Evolutionary conservation across 2,888 invertebrate genomes (phyloP), one percentile per base, ranked within the genome.

Genomic region (Cancer borealis): DNA sequence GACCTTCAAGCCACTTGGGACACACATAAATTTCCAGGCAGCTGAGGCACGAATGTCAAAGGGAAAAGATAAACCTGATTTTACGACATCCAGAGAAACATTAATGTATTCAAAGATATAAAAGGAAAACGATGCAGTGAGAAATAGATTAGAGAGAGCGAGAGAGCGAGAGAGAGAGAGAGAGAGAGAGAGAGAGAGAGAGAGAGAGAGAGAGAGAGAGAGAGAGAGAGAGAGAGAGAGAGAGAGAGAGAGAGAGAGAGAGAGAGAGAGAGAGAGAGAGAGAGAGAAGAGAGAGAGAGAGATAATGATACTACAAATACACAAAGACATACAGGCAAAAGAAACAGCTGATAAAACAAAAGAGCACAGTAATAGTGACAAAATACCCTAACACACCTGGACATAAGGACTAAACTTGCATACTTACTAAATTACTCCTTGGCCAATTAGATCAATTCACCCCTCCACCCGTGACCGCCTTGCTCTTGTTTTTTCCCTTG

Each of bases 181-280:
- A 73, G 73, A 73, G 73, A 73, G 73, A 73, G 73, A 54, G 54
- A 54, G 54, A 54, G 54, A 54, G 54, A 54, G 54, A 54, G 54
- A 54, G 54, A 54, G 54, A 54, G 54, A 54, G 54, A 54, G 54
- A 54, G 54, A 54, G 54, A 54, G 66, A n/a, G 66, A 79, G 79
- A 79, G 79, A 79, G 79, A 79, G 79, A 79, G 79, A 79, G 79
- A 79, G 79, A 79, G 79, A 79, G 79, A 79, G 79, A 79, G 79
- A 79, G 79, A 79, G 79, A 79, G 79, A 79, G 79, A 79, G 79
- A 79, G 73, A 26, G 26, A 79, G 73, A 79, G 73, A 79, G 73
- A 79, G 26, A 26, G 73, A 79, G n/a, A 26, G 26, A 26, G 26
- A 79, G 73, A 73, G 73, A 73, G 73, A 73, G 73, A 73, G 73